phyloP scores from a whole-genome alignment of 2,113 vertebrate genomes.

The Malurus alboscapulatus region DNA sequence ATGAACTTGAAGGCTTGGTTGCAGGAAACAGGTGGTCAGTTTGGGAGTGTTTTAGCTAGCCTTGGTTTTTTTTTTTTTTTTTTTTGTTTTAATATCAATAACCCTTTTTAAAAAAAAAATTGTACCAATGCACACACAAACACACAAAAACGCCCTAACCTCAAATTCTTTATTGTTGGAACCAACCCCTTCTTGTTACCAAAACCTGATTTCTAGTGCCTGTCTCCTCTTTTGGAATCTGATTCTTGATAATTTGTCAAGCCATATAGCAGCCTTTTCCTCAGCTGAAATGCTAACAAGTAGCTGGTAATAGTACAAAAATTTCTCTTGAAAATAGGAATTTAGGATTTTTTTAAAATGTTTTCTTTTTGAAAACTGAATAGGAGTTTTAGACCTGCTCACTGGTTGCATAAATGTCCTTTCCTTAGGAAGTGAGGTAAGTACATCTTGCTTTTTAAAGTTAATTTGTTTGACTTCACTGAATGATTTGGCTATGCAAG shows the following conservation, averaged over 20 bases:
- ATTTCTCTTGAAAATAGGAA: neutral
- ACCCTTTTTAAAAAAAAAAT: neutral
- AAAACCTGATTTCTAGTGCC: neutral
- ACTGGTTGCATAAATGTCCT: neutral
- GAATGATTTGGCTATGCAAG: neutral
- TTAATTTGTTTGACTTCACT: neutral
- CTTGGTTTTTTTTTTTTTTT: neutral
- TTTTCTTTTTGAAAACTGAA: neutral
- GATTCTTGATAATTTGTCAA: neutral
- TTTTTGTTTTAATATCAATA: neutral
- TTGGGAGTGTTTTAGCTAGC: neutral
- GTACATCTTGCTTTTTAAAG: neutral
- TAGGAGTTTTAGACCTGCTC: neutral
- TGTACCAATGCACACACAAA: neutral
- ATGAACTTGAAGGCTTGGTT: neutral
- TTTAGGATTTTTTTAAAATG: neutral
- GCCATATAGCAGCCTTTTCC: neutral
- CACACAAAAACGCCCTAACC: fast-evolving
- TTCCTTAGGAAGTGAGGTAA: neutral
- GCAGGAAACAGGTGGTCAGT: neutral
- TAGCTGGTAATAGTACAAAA: neutral
- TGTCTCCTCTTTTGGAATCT: neutral
- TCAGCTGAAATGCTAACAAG: neutral
- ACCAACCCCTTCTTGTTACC: neutral
- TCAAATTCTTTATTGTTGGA: neutral